Evolutionary conservation across 1,140 invertebrate genomes (phyloP).

Genomic region (Drosophila dunni): DNA sequence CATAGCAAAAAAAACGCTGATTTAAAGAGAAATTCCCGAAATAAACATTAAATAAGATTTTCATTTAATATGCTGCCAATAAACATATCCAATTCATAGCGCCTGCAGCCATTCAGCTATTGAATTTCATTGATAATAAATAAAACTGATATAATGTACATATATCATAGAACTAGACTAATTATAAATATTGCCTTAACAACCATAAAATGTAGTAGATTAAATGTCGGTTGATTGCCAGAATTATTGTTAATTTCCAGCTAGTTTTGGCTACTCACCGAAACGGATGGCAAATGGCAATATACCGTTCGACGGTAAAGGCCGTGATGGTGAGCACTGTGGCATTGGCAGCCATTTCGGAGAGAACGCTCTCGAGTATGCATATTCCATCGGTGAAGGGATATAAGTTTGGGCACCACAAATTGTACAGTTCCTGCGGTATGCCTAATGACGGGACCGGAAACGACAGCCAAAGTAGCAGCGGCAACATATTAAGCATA

Average conservation of each 20-base stretch:
- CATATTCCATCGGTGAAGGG: conserved; percentile 91
- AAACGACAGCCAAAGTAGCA: background rate
- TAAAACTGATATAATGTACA: background rate
- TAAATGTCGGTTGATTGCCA: conserved; percentile 16
- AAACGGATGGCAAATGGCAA: conserved; percentile 92
- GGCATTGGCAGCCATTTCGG: conserved; percentile 94
- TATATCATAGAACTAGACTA: conserved; percentile 3
- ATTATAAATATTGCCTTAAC: conserved; percentile 3
- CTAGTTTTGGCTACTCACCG: conserved; percentile 74
- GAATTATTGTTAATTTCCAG: conserved; percentile 1
- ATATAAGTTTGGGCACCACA: conserved; percentile 91
- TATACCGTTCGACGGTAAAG: conserved; percentile 93
- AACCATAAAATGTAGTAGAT: conserved; percentile 5
- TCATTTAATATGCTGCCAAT: no score
- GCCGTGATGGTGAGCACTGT: conserved; percentile 95
- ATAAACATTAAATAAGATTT: no score
- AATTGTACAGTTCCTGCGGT: conserved; percentile 90
- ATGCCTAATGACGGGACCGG: conserved; percentile 85
- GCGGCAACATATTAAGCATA: conserved; percentile 43
- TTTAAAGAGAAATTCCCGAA: no score
- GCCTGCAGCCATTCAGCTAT: background rate
- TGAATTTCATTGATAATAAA: conserved; percentile 6
- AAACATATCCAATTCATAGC: no score
- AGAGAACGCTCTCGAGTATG: conserved; percentile 89
- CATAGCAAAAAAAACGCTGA: no score